Percentiles rank a stretch among this genome's conserved stretches.
Evolutionary conservation across 2,888 invertebrate species (phyloP).

Genomic region (Coronaproctus castanopsis): DNA sequence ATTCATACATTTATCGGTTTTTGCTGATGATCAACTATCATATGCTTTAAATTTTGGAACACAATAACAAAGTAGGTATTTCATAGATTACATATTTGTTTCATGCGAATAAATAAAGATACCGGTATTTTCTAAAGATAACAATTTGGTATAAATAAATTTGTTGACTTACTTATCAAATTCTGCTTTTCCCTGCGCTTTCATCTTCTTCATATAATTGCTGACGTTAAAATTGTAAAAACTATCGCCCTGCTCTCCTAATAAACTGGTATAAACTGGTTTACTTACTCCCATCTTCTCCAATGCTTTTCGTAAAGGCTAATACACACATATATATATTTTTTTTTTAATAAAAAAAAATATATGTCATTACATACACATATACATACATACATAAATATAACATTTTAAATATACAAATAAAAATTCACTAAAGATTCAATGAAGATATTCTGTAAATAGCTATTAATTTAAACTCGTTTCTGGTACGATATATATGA

Average conservation of each 20-base stretch:
- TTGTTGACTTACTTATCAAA: slow-evolving; percentile 47
- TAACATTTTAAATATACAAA: background rate
- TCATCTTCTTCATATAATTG: slow-evolving; percentile 84
- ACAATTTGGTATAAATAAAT: too few relatives aligned
- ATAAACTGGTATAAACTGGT: slow-evolving; percentile 56
- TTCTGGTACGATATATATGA: too few relatives aligned
- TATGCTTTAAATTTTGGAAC: too few relatives aligned
- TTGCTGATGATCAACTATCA: too few relatives aligned
- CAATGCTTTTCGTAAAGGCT: slow-evolving; percentile 76
- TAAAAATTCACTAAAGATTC: too few relatives aligned
- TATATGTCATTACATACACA: background rate
- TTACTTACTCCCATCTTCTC: slow-evolving; percentile 76
- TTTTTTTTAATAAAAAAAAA: slow-evolving; percentile 1
- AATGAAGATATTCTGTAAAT: too few relatives aligned
- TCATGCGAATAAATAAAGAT: too few relatives aligned
- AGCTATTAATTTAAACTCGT: too few relatives aligned
- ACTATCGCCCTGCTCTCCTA: slow-evolving; percentile 83
- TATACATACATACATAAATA: background rate
- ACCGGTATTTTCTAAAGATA: too few relatives aligned
- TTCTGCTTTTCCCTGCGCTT: slow-evolving; percentile 79
- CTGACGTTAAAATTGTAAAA: slow-evolving; percentile 71
- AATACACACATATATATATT: slow-evolving; percentile 24
- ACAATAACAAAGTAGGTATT: too few relatives aligned
- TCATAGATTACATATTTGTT: too few relatives aligned
- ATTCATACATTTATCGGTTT: too few relatives aligned